These are phyloP conservation scores for Halichoerus grypus DNA, from an alignment of 2,113 vertebrate species.

Conservation along the genomic window DNA sequence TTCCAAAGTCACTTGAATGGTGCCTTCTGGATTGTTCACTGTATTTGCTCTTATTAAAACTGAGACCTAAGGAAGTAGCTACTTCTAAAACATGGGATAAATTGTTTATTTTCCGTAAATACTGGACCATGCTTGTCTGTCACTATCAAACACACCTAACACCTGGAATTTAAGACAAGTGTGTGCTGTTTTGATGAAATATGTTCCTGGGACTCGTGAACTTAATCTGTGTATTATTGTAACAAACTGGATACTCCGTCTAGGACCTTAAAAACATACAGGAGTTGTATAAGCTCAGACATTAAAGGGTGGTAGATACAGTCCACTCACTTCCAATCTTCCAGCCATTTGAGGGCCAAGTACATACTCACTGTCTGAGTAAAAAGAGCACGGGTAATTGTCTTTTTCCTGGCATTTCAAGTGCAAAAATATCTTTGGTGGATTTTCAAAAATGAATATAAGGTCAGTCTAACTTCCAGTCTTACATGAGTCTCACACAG, in stretches of 20 bases:
- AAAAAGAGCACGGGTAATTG: not conserved
- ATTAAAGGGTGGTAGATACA: conserved; percentile 39
- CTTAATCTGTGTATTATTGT: conserved; percentile 76
- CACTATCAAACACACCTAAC: conserved; percentile 67
- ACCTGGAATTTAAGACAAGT: conserved; percentile 78
- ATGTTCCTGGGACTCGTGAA: conserved; percentile 61
- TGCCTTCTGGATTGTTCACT: conserved; percentile 51
- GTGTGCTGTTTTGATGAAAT: conserved; percentile 72
- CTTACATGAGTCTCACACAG: not conserved
- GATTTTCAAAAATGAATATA: conserved; percentile 42
- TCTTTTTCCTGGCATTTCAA: conserved; percentile 23
- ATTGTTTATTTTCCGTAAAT: conserved; percentile 72
- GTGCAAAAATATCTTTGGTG: conserved; percentile 32
- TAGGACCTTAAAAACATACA: conserved; percentile 70
- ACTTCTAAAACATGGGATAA: conserved; percentile 58
- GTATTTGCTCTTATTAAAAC: conserved; percentile 62
- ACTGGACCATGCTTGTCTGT: conserved; percentile 65
- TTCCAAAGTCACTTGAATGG: conserved; percentile 33
- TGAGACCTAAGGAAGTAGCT: conserved; percentile 61
- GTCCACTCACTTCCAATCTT: conserved; percentile 29
- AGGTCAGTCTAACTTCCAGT: not conserved
- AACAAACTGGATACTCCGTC: conserved; percentile 73
- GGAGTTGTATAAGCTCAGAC: conserved; percentile 34
- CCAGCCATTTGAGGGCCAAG: not conserved
- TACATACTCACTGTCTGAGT: not conserved